Conservation (phyloP, 2,888 invertebrate species). For the Sicus ferrugineus region DNA sequence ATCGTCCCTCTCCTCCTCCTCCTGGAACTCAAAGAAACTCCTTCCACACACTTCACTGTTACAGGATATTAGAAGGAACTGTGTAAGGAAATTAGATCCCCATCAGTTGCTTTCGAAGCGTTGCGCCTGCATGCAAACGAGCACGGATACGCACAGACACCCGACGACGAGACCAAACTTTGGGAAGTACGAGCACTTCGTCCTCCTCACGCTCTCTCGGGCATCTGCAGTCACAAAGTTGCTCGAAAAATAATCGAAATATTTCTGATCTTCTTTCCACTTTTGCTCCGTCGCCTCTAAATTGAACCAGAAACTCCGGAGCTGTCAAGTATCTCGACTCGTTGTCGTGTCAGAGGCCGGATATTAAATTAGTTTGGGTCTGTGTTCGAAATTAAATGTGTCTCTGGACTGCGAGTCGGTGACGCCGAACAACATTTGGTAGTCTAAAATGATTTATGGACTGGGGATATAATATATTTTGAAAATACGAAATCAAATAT, state of each 20-base stretch:
- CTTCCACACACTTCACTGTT: slow-evolving; percentile 23
- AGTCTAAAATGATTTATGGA: slow-evolving; percentile 6
- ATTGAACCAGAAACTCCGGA: slow-evolving; percentile 24
- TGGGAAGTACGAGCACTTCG: background rate
- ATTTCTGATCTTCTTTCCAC: background rate
- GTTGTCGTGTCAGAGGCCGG: slow-evolving; percentile 21
- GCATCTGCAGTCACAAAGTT: background rate
- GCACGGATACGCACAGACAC: background rate
- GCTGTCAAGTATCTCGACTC: background rate
- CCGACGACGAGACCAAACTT: no score
- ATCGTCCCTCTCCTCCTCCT: background rate
- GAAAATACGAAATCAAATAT: no score
- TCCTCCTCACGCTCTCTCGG: background rate
- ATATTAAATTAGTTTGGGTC: slow-evolving; percentile 22
- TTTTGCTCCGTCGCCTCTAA: background rate
- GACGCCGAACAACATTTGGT: background rate
- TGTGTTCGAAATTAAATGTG: slow-evolving; percentile 15
- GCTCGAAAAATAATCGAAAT: slow-evolving; percentile 5
- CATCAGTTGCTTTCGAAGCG: slow-evolving; percentile 12
- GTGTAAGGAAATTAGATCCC: slow-evolving; percentile 27
- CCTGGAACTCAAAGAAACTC: background rate
- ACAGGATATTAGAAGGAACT: slow-evolving; percentile 56
- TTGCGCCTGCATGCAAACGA: background rate
- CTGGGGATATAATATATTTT: background rate
- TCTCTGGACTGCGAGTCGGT: background rate